Conservation (phyloP, 2,113 vertebrate genomes). For the Apaloderma vittatum region DNA sequence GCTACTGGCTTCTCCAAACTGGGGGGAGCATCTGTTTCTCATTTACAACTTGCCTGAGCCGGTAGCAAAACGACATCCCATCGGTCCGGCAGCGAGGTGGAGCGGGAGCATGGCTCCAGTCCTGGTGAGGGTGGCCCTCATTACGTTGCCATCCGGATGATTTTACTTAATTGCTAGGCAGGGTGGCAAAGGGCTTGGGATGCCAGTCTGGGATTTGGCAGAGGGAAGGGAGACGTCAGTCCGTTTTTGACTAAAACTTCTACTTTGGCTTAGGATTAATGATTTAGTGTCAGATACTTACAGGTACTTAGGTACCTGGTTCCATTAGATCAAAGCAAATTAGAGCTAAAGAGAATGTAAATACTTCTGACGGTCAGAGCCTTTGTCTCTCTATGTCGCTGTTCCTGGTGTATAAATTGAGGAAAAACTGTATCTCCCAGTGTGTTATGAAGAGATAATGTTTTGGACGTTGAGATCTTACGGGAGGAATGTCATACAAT, state of each 20-base stretch:
- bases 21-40: conserved; percentile 31
- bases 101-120: fast-evolving
- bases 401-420: not conserved
- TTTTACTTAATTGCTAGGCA: not conserved
- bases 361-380: not conserved
- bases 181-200: not conserved
- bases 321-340: conserved; percentile 54
- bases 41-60: conserved; percentile 18
- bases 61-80: not conserved
- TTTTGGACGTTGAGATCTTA: not conserved
- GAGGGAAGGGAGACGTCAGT: not conserved
- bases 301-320: conserved; percentile 3
- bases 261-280: conserved; percentile 8
- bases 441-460: conserved; percentile 17
- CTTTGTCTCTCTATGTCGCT: not conserved
- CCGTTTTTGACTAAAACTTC: not conserved
- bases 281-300: not conserved
- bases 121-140: not conserved
- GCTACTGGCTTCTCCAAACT: not conserved
- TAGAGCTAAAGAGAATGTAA: conserved; percentile 21
- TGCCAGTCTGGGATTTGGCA: not conserved
- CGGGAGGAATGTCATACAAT: not conserved
- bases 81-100: not conserved
- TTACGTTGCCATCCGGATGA: not conserved
- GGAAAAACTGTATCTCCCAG: not conserved